phyloP scores from a whole-genome alignment of 1,140 invertebrate genomes.

The Penaeus vannamei region DNA sequence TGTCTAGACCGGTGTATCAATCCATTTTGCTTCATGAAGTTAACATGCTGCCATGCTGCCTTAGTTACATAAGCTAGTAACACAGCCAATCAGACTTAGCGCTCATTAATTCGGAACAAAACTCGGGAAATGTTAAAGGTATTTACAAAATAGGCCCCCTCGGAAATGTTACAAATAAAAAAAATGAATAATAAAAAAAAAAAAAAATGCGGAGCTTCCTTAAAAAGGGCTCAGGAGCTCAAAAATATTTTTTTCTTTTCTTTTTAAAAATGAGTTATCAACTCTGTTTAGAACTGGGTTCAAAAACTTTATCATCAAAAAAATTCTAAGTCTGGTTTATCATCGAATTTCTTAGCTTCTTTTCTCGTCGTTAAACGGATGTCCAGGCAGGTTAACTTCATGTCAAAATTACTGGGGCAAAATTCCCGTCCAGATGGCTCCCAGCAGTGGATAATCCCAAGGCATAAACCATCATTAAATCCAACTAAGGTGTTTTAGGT shows the following conservation, averaged over 20 bases:
- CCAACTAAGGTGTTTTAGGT: constrained; percentile 50
- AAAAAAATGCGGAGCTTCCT: no score
- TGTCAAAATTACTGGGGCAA: constrained; percentile 57
- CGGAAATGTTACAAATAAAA: no score
- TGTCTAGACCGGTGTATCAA: constrained; percentile 40
- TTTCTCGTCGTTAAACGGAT: neutral
- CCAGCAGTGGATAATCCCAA: constrained; percentile 17
- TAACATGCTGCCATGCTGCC: constrained; percentile 61
- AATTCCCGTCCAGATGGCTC: constrained; percentile 47
- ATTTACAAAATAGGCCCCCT: neutral
- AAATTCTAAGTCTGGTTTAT: neutral
- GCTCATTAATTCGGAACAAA: neutral
- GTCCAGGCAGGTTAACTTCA: constrained; percentile 63
- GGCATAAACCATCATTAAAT: constrained; percentile 3
- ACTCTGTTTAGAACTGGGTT: neutral
- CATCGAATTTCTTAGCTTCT: neutral
- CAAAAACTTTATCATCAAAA: neutral
- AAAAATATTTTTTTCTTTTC: no score
- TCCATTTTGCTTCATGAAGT: constrained; percentile 52
- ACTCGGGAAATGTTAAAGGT: no score
- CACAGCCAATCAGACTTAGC: neutral
- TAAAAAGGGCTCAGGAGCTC: no score
- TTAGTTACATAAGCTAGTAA: constrained; percentile 38
- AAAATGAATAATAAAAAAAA: no score
- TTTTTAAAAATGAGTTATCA: neutral